phyloP scores from a whole-genome alignment of 2,888 invertebrate species.

The Drosophila pegasa region DNA sequence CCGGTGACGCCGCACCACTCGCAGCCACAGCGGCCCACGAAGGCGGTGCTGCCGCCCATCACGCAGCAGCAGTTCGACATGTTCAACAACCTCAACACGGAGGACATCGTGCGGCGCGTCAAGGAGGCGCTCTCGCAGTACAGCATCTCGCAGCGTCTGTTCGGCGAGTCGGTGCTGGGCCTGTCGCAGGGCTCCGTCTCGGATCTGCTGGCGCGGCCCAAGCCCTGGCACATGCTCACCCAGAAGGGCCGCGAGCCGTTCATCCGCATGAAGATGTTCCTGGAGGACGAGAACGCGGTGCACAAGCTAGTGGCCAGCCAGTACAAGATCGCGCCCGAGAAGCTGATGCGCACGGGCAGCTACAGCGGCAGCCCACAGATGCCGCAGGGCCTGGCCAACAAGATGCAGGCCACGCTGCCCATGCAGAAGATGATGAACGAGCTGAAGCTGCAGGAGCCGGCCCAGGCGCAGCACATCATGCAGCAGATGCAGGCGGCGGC shows the following conservation, averaged over 20 bases:
- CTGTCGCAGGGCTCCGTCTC: conserved; percentile 98
- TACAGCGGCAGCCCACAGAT: conserved; percentile 93
- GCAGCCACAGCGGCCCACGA: conserved; percentile 94
- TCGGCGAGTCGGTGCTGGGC: conserved; percentile 99
- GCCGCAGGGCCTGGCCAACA: conserved; percentile 89
- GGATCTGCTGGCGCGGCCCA: conserved; percentile 97
- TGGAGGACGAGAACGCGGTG: conserved; percentile 97
- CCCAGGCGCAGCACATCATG: conserved; percentile 87
- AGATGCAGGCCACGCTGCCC: conserved; percentile 89
- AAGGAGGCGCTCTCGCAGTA: conserved; percentile 97
- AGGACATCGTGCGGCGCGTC: conserved; percentile 98
- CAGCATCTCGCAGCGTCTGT: conserved; percentile 98
- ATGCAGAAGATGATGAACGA: conserved; percentile 91
- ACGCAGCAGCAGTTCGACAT: conserved; percentile 99
- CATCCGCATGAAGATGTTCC: conserved; percentile 98
- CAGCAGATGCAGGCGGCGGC: conserved; percentile 86
- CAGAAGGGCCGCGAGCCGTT: conserved; percentile 98
- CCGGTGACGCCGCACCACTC: conserved; percentile 94
- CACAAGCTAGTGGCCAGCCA: conserved; percentile 98
- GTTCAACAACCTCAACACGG: conserved; percentile 98
- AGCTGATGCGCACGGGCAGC: conserved; percentile 97
- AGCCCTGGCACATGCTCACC: conserved; percentile 99
- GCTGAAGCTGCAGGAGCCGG: conserved; percentile 90
- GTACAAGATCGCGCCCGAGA: conserved; percentile 99
- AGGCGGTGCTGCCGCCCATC: conserved; percentile 98